These are phyloP conservation scores for Microctenopoma lineatum DNA, from an alignment of 2,797 vertebrate species.

Conservation along the genomic window DNA sequence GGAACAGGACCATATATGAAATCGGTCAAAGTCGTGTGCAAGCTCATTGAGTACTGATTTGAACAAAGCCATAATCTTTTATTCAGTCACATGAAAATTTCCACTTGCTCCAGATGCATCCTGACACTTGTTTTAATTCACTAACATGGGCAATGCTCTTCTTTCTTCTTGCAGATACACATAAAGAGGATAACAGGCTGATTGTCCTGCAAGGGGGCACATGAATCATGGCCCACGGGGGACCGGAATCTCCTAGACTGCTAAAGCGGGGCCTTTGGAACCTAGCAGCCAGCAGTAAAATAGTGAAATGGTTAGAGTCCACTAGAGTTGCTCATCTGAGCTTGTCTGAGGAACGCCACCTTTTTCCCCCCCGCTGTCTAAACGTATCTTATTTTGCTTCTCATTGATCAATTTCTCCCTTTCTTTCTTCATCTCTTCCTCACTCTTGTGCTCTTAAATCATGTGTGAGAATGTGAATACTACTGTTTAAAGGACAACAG, in stretches of 20 bases:
- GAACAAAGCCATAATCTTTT: slow-evolving; percentile 7
- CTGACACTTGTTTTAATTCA: not conserved
- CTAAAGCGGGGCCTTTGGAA: slow-evolving; percentile 65
- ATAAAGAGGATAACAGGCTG: slow-evolving; percentile 94
- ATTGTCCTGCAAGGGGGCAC: slow-evolving; percentile 57
- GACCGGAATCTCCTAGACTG: slow-evolving; percentile 67
- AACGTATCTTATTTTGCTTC: slow-evolving; percentile 52
- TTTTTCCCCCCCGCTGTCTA: slow-evolving; percentile 47
- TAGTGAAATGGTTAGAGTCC: slow-evolving; percentile 71
- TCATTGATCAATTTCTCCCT: slow-evolving; percentile 38
- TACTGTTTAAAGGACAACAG: slow-evolving; percentile 75
- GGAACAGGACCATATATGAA: not conserved
- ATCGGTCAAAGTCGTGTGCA: not conserved
- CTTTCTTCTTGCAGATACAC: slow-evolving; percentile 91
- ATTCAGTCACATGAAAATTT: slow-evolving; percentile 14
- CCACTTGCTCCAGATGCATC: slow-evolving; percentile 4
- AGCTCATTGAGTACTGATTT: not conserved
- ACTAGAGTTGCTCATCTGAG: slow-evolving; percentile 61
- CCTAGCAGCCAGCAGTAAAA: slow-evolving; percentile 73
- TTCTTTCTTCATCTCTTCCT: slow-evolving; percentile 42
- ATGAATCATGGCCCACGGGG: slow-evolving; percentile 57
- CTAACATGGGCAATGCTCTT: slow-evolving; percentile 24
- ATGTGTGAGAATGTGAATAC: slow-evolving; percentile 81
- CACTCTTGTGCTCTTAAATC: slow-evolving; percentile 63
- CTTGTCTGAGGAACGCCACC: slow-evolving; percentile 60